phyloP scores from a whole-genome alignment of 2,888 invertebrate genomes.

The Dasysyrphus tricinctus region DNA sequence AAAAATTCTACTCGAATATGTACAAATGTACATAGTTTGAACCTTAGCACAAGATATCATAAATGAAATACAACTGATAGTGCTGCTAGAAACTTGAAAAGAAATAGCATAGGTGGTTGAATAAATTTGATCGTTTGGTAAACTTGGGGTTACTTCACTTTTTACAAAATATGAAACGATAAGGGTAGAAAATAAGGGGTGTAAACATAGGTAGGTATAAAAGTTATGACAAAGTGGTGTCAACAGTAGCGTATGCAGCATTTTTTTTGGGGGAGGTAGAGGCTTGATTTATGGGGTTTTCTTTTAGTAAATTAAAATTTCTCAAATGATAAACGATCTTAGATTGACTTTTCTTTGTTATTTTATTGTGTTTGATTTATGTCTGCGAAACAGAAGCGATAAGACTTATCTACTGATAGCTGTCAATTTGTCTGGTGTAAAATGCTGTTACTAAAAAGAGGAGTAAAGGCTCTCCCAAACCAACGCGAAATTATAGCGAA shows the following conservation, averaged over 20 bases:
- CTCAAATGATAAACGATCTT: too few species aligned
- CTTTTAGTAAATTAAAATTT: too few species aligned
- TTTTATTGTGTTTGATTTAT: too few species aligned
- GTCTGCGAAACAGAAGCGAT: too few species aligned
- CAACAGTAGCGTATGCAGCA: neutral
- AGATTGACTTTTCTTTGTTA: too few species aligned
- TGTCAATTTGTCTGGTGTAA: too few species aligned
- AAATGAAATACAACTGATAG: neutral
- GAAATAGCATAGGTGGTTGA: neutral
- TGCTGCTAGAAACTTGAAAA: neutral
- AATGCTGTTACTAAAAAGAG: too few species aligned
- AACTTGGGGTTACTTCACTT: neutral
- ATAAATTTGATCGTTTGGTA: neutral
- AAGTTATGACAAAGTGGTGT: neutral
- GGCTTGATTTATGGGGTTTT: too few species aligned
- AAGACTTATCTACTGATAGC: too few species aligned
- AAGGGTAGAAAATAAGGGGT: conserved; percentile 9
- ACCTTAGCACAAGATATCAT: neutral
- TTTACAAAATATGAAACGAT: neutral
- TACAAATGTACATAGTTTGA: neutral
- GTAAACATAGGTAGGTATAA: neutral
- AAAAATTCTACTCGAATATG: neutral
- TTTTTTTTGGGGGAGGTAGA: neutral
- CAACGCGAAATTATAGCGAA: too few species aligned
- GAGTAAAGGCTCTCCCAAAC: too few species aligned